phyloP scores from a whole-genome alignment of 2,888 invertebrate genomes.

The Drosophila parthenogenetica region DNA sequence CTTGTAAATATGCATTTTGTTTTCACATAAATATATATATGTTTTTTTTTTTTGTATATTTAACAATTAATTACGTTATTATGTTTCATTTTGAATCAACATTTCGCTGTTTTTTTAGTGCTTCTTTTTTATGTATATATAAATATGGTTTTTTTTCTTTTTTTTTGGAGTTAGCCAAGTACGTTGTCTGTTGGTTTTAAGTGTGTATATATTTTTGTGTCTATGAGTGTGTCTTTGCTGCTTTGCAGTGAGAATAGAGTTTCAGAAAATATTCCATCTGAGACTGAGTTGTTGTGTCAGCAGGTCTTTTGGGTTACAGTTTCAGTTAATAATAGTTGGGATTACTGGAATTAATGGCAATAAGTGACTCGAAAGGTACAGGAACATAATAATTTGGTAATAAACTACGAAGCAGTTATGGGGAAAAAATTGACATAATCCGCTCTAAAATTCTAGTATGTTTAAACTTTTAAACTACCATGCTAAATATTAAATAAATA shows the following conservation, averaged over 20 bases:
- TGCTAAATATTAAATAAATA: conserved; percentile 53
- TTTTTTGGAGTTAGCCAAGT: conserved; percentile 65
- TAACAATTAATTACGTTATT: conserved; percentile 76
- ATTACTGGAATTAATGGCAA: conserved; percentile 38
- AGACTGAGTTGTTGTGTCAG: conserved; percentile 35
- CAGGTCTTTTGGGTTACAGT: conserved; percentile 31
- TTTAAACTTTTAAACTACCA: conserved; percentile 42
- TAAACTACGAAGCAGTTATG: conserved; percentile 25
- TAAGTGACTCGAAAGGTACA: conserved; percentile 60
- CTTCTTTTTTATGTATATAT: not conserved
- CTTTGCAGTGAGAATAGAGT: conserved; percentile 71
- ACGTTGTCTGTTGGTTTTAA: conserved; percentile 62
- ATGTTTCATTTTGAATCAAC: conserved; percentile 63
- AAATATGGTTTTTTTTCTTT: conserved; percentile 19
- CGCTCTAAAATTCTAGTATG: conserved; percentile 40
- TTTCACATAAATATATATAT: conserved; percentile 54
- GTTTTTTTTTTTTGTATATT: conserved; percentile 58
- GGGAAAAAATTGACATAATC: conserved; percentile 60
- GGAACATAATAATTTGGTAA: conserved; percentile 51
- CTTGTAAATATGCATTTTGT: conserved; percentile 73
- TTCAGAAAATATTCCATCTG: conserved; percentile 67
- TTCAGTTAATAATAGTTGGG: conserved; percentile 19
- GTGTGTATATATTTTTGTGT: conserved; percentile 32
- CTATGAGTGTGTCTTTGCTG: conserved; percentile 47
- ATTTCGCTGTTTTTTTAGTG: conserved; percentile 66